phyloP scores from a whole-genome alignment of 2,797 vertebrate genomes.

The Chrysocyon brachyurus region DNA sequence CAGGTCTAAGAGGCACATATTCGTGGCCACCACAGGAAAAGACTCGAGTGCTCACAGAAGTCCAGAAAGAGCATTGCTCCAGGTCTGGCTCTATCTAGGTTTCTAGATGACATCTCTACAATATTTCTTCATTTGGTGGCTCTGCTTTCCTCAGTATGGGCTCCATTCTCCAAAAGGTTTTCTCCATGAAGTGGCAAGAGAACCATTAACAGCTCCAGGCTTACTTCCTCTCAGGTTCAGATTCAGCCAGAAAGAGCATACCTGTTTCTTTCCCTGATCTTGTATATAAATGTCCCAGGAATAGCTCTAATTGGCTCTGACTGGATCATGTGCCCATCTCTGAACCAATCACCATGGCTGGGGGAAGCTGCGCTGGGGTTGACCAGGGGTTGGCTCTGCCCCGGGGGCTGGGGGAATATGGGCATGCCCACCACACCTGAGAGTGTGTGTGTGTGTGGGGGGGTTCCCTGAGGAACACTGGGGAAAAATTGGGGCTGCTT shows the following conservation, averaged over 20 bases:
- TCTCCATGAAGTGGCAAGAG: background rate
- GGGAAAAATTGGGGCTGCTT: background rate
- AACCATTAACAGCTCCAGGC: accelerated
- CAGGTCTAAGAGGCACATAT: background rate
- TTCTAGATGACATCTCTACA: background rate
- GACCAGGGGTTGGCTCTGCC: background rate
- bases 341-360: background rate
- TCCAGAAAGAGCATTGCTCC: background rate
- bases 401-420: too few species aligned
- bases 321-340: background rate
- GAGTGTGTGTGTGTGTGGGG: too few species aligned
- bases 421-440: accelerated
- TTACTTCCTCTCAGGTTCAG: background rate
- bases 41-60: background rate
- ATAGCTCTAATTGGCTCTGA: background rate
- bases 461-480: background rate
- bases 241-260: background rate
- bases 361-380: background rate
- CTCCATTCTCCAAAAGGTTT: background rate
- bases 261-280: background rate
- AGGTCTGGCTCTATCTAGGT: background rate
- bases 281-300: background rate
- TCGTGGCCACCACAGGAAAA: background rate
- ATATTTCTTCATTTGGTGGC: background rate
- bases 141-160: background rate